Conservation (phyloP, 2,113 vertebrate species). For the Dasyprocta punctata region DNA sequence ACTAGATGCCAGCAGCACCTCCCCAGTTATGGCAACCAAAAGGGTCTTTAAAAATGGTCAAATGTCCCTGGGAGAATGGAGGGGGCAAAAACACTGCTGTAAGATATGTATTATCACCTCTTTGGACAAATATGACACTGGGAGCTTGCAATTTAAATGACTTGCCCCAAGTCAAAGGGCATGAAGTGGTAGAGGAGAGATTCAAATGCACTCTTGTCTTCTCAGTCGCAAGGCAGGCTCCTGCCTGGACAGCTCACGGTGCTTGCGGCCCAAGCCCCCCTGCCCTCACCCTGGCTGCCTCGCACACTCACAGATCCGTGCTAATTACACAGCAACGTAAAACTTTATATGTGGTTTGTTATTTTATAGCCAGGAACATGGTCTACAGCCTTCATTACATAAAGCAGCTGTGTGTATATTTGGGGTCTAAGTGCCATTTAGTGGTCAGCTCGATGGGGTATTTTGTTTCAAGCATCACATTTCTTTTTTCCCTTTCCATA, state of each 20-base stretch:
- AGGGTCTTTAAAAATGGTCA: not conserved
- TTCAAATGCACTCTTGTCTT: not conserved
- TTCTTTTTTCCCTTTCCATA: conserved; percentile 70
- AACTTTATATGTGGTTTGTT: conserved; percentile 82
- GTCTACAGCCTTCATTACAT: conserved; percentile 79
- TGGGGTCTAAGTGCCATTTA: conserved; percentile 80
- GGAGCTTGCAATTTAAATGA: not conserved
- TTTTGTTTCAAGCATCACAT: conserved; percentile 79
- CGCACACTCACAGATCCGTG: conserved; percentile 67
- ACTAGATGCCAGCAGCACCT: not conserved
- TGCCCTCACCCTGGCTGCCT: not conserved
- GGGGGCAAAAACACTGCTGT: not conserved
- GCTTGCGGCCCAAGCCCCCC: not conserved
- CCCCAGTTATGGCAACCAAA: not conserved
- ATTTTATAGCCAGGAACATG: conserved; percentile 80
- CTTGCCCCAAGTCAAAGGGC: not conserved
- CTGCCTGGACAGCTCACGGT: not conserved
- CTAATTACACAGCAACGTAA: conserved; percentile 79
- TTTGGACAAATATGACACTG: not conserved
- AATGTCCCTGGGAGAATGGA: not conserved
- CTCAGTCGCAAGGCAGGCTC: not conserved
- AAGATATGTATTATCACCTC: not conserved
- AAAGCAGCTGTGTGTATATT: conserved; percentile 82
- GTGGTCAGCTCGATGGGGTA: conserved; percentile 76
- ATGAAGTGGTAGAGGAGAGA: too few relatives aligned